Base-by-base conservation (phyloP, 1,140 invertebrate genomes). In the Pemphigus obesinymphae region DNA sequence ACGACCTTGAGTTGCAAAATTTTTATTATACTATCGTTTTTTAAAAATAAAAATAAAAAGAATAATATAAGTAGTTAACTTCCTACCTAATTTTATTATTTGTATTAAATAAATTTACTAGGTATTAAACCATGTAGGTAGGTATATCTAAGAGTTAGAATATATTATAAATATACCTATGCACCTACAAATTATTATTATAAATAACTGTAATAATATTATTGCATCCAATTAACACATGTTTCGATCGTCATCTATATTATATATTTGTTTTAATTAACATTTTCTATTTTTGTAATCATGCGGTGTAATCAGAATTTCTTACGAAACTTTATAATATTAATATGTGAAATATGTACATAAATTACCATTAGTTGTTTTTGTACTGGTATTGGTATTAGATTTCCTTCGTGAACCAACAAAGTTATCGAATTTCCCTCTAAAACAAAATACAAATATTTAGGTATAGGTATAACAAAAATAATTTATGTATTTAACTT, bases 341-440 rank as follows among this genome's bases (percentile, higher is more conserved):
- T n/a, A 40, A 43, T 13, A 5, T 6, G 2, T n/a, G 10, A 37
- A 73, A 48, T 20, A 26, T 50, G 34, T n/a, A n/a, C n/a, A n/a
- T 53, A 78, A 53, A 45, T 58, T 78, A 78, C 73, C 76, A 61
- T 80, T 80, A 43, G 17, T 63, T 45, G 11, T 43, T 61, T 80
- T 80, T 26, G 26, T 5, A 31, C 23, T 45, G 0, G 37, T 34
- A 20, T 45, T 80, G 10, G 53, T 45, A 26, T n/a, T 63, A n/a
- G 53, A 61, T 45, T 80, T 80, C 15, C 43, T 80, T 20, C 76
- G 55, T 1, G 76, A 80, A 17, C 76, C 76, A 63, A 80, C 76
- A 61, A 80, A 61, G 8, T 58, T 80, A 63, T 80, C 76, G 8
- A 80, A 80, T 80, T 80, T 80, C 63, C 76, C 76, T 80, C 76